A percentile compares a stretch with the other conserved stretches of the same genome.
phyloP scores from a whole-genome alignment of 2,113 vertebrate species.

The Gavia stellata region DNA sequence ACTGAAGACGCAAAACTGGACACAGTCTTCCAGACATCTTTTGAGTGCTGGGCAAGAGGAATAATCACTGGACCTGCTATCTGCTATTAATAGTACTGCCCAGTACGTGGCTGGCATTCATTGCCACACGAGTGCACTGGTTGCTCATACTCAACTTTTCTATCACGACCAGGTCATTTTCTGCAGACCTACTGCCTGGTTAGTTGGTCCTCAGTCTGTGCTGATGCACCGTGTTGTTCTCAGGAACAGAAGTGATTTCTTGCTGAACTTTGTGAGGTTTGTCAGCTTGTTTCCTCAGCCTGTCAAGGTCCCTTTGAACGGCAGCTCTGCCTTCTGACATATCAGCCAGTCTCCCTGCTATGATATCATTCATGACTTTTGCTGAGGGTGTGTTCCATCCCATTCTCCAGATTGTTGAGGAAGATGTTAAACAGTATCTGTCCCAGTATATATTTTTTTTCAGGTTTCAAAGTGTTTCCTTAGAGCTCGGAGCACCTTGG shows the following conservation, averaged over 20 bases:
- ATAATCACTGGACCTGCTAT: not conserved
- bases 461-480: not conserved
- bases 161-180: not conserved
- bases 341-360: not conserved
- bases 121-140: not conserved
- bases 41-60: not conserved
- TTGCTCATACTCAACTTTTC: not conserved
- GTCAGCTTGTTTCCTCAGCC: not conserved
- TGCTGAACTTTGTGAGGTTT: not conserved
- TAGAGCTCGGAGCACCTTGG: not conserved
- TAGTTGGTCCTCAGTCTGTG: not conserved
- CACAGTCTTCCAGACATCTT: not conserved
- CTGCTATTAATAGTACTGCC: not conserved
- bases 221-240: not conserved
- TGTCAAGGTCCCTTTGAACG: not conserved
- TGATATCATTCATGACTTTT: not conserved
- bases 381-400: not conserved
- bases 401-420: not conserved
- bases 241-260: not conserved
- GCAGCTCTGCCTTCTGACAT: not conserved
- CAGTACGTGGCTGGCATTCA: not conserved
- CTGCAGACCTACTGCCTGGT: not conserved
- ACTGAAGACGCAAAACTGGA: not conserved
- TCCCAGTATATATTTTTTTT: not conserved
- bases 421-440: not conserved